Evolutionary conservation across 2,113 vertebrate species (phyloP).

Genomic region (Chinchilla lanigera): DNA sequence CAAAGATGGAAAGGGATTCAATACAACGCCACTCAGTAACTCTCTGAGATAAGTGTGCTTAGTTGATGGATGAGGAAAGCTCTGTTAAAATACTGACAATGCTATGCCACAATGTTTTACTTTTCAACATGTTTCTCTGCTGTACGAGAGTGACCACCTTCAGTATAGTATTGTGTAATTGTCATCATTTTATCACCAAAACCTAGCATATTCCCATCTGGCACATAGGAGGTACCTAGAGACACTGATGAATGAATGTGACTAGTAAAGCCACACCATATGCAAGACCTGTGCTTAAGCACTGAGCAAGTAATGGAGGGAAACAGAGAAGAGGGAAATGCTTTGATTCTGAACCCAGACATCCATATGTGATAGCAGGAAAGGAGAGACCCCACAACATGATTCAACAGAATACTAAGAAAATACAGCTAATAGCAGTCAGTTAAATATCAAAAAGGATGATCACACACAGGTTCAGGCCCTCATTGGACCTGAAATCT

Average conservation of each 20-base stretch:
- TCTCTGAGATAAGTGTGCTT: neutral
- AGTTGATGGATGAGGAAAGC: neutral
- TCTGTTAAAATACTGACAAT: neutral
- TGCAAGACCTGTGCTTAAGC: neutral
- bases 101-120: neutral
- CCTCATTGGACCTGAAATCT: neutral
- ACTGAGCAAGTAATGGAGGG: neutral
- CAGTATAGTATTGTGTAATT: neutral
- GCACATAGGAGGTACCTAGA: neutral
- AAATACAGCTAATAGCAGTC: neutral
- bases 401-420: neutral
- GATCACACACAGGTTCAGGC: no score
- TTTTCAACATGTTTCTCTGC: neutral
- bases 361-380: neutral
- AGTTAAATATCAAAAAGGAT: neutral
- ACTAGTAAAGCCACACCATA: neutral
- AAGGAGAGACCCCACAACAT: neutral
- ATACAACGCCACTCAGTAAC: neutral
- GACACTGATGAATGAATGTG: neutral
- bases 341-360: neutral
- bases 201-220: neutral
- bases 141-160: neutral
- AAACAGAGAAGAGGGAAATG: neutral
- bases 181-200: neutral
- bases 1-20: neutral